These are phyloP conservation scores for Microctonus brassicae DNA, from an alignment of 2,888 invertebrate species.

Conservation along the genomic window DNA sequence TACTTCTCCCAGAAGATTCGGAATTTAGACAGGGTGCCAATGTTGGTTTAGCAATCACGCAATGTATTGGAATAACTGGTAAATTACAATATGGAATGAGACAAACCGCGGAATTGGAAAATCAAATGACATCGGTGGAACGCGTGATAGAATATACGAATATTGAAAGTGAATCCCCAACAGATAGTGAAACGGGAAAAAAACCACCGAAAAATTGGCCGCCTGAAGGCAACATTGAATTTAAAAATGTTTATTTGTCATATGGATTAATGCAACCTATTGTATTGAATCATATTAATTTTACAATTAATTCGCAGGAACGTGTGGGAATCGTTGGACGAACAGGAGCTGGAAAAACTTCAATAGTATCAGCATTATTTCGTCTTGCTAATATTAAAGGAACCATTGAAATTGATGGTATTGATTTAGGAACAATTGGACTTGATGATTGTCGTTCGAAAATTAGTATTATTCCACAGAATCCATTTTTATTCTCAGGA, in stretches of 20 bases:
- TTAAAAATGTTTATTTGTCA: slow-evolving; percentile 78
- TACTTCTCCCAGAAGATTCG: slow-evolving; percentile 71
- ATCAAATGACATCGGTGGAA: slow-evolving; percentile 86
- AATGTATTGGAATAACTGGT: slow-evolving; percentile 84
- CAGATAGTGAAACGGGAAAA: slow-evolving; percentile 75
- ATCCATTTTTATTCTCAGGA: slow-evolving; percentile 88
- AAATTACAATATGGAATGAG: slow-evolving; percentile 90
- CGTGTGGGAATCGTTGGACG: slow-evolving; percentile 81
- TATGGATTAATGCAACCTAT: slow-evolving; percentile 81
- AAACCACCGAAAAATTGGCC: slow-evolving; percentile 83
- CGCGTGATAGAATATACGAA: slow-evolving; percentile 75
- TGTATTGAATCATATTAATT: slow-evolving; percentile 80
- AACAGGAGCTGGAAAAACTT: slow-evolving; percentile 82
- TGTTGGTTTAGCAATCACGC: slow-evolving; percentile 84
- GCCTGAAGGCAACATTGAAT: slow-evolving; percentile 77
- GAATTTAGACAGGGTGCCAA: slow-evolving; percentile 75
- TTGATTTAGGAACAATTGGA: slow-evolving; percentile 69
- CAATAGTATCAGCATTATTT: slow-evolving; percentile 79
- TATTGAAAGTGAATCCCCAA: slow-evolving; percentile 79
- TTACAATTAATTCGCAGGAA: slow-evolving; percentile 76
- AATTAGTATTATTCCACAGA: slow-evolving; percentile 80
- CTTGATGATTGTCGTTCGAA: slow-evolving; percentile 73
- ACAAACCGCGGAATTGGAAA: slow-evolving; percentile 85
- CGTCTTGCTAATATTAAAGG: slow-evolving; percentile 73
- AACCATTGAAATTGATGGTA: slow-evolving; percentile 70